Conservation (phyloP, 2,888 invertebrate species). For the Eurytoma adleriae region DNA sequence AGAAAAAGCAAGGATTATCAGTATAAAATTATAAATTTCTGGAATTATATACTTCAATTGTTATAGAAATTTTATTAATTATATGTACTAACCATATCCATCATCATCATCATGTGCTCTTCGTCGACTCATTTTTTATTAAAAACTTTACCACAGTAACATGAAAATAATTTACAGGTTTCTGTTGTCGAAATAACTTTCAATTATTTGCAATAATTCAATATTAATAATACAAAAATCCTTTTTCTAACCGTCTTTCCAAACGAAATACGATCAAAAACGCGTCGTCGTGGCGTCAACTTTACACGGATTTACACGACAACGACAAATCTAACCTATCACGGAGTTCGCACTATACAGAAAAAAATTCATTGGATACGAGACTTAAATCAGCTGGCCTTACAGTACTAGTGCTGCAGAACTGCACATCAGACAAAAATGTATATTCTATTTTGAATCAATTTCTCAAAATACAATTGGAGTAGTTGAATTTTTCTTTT, state of each 20-base stretch:
- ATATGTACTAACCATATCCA: conserved; percentile 82
- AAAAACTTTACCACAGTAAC: conserved; percentile 28
- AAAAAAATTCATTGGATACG: conserved; percentile 14
- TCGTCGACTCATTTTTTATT: conserved; percentile 85
- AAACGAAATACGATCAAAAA: conserved; percentile 3
- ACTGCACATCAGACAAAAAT: conserved; percentile 32
- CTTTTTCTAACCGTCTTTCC: not conserved
- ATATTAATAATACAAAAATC: conserved; percentile 2
- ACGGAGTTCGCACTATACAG: not conserved
- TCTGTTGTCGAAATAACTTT: not conserved
- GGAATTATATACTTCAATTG: conserved; percentile 43
- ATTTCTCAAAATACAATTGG: not conserved
- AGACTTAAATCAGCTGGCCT: conserved; percentile 31
- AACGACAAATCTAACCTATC: conserved; percentile 1
- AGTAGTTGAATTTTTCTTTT: too few species aligned
- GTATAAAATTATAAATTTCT: not conserved
- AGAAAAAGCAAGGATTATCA: not conserved
- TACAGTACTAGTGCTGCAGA: too few species aligned
- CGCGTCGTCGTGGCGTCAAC: conserved; percentile 50
- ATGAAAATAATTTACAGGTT: conserved; percentile 29
- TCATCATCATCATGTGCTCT: conserved; percentile 89
- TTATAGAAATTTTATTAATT: conserved; percentile 45
- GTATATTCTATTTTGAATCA: conserved; percentile 1
- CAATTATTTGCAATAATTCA: not conserved
- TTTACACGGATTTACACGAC: conserved; percentile 3